A percentile compares a stretch with the other conserved stretches of the same genome.
Evolutionary conservation across 2,113 vertebrate species (phyloP).

Genomic region (Corythornis madagascariensis): DNA sequence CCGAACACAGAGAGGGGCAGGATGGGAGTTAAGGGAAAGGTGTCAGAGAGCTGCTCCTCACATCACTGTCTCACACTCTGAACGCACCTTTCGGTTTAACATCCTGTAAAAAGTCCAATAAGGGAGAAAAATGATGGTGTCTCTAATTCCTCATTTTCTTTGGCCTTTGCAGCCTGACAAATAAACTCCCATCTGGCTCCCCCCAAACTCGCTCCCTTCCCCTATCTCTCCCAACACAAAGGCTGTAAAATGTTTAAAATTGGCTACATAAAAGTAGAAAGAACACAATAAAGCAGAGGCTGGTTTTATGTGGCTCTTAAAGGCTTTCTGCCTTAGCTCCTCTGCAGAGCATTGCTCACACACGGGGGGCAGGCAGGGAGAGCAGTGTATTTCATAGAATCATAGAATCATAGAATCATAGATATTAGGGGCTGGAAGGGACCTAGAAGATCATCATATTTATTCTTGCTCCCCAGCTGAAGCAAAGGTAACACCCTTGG

Average conservation of each 20-base stretch:
- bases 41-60: conserved; percentile 36
- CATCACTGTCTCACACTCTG: background rate
- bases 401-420: too few species aligned
- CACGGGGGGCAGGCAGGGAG: background rate
- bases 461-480: background rate
- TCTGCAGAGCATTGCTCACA: background rate
- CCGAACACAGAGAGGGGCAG: conserved; percentile 63
- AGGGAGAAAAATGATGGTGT: background rate
- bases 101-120: background rate
- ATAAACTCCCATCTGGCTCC: conserved; percentile 4
- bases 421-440: too few species aligned
- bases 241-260: background rate
- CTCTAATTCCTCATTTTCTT: conserved; percentile 28
- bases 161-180: conserved; percentile 15
- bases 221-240: conserved; percentile 2
- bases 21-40: conserved; percentile 32
- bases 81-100: background rate
- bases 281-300: background rate
- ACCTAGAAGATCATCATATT: background rate
- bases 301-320: conserved; percentile 20
- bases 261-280: conserved; percentile 9
- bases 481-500: background rate
- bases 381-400: background rate
- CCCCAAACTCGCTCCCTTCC: background rate
- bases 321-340: conserved; percentile 22